Conservation (phyloP, 2,888 invertebrate genomes). For the Glaucopsyche alexis region DNA sequence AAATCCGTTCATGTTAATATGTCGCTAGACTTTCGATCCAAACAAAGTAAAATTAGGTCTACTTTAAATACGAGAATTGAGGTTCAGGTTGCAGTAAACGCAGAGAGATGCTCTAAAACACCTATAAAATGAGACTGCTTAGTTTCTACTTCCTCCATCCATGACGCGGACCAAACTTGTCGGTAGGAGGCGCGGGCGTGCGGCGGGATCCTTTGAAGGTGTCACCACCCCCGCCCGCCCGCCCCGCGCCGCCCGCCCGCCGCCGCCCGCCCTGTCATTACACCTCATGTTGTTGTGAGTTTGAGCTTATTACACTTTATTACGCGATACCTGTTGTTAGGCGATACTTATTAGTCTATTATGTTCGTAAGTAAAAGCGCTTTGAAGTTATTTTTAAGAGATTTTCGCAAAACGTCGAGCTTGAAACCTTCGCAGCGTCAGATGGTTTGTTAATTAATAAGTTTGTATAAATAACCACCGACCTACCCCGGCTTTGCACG, state of each 20-base stretch:
- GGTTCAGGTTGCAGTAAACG: too few relatives aligned
- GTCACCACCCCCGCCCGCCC: neutral
- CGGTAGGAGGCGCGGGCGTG: neutral
- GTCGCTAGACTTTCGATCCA: too few relatives aligned
- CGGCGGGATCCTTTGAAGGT: slow-evolving; percentile 14
- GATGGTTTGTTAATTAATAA: too few relatives aligned
- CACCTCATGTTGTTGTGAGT: slow-evolving; percentile 8
- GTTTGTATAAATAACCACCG: too few relatives aligned
- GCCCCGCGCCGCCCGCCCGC: neutral
- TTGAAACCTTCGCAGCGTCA: too few relatives aligned
- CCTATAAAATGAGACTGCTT: too few relatives aligned
- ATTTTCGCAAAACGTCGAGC: neutral
- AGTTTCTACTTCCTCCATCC: neutral
- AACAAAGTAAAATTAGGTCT: too few relatives aligned
- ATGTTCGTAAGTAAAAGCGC: neutral
- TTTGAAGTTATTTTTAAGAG: neutral
- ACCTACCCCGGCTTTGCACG: too few relatives aligned
- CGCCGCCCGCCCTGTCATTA: slow-evolving; percentile 6
- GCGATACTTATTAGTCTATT: slow-evolving; percentile 7
- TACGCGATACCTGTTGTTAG: slow-evolving; percentile 4
- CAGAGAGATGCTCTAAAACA: too few relatives aligned
- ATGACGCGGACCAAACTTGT: slow-evolving; percentile 3
- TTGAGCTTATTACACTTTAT: slow-evolving; percentile 11
- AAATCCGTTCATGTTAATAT: too few relatives aligned
- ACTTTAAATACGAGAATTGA: too few relatives aligned